Evolutionary conservation across 2,113 vertebrate species (phyloP), one percentile per base, ranked within the genome.

Genomic region (Pterocles orientalis): DNA sequence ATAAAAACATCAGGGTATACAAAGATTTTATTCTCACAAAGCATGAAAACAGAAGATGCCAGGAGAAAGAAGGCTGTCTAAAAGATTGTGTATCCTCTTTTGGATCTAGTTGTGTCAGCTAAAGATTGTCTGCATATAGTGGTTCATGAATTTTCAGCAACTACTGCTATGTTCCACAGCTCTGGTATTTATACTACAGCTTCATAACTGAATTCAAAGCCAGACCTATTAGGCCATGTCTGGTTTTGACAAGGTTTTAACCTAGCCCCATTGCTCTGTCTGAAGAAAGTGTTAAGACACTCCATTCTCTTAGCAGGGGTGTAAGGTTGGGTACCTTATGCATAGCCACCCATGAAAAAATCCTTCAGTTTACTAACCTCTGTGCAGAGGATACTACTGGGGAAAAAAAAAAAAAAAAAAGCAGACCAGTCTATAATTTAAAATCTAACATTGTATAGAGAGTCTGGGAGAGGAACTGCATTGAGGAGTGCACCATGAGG

Each of bases 1-100:
- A 3, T 2, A 7, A 85, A n/a, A 71, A 58, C 29, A 33, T 36
- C 6, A 6, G 2, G 0, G 15, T 26, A 4, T 23, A 5, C 7
- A 57, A 14, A 0, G 3, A 10, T 28, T 77, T 68, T 33, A 48
- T 23, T 33, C 50, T 43, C 58, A 64, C 39, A 51, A 51, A 80
- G 33, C 16, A 26, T 2, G 10, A 72, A 53, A 65, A 36, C 25
- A 80, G 34, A 48, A 71, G 39, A 39, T 48, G 7, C 5, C 34
- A 48, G 24, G 29, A 91, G 68, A 86, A 50, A 56, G 3, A 20
- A n/a, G 26, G 29, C 34, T 71, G 10, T 60, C 8, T 62, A 11
- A 86, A 80, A 94, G 9, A 33, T 83, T 64, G 3, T 43, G 13
- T 18, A 62, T 54, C 5, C 8, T 89, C 9, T 58, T 81, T 51